These are phyloP conservation scores for Drosophila dives DNA, from an alignment of 2,888 invertebrate genomes.

Conservation along the genomic window DNA sequence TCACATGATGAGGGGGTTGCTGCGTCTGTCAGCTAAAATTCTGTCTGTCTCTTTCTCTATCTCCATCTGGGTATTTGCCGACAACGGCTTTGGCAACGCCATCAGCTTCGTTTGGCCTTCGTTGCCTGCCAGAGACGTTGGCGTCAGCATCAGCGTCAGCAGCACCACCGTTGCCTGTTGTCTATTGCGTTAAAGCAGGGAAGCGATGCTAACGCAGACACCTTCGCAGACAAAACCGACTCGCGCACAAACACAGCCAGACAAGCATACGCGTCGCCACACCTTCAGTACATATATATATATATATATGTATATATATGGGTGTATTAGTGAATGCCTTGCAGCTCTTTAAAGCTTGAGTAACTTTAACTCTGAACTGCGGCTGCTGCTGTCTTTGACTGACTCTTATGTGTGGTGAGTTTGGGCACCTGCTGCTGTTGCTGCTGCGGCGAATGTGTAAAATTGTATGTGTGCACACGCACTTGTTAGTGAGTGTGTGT, in stretches of 20 bases:
- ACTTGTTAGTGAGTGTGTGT: background rate
- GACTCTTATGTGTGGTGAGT: conserved; percentile 55
- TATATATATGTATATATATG: background rate
- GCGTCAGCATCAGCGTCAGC: conserved; percentile 20
- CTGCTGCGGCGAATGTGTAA: background rate
- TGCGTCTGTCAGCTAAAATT: background rate
- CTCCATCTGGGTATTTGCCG: conserved; percentile 34
- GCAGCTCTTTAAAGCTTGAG: conserved; percentile 50
- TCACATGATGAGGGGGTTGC: background rate
- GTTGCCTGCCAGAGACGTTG: conserved; percentile 6
- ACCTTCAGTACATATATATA: conserved; percentile 7
- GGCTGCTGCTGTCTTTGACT: background rate
- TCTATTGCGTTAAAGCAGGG: conserved; percentile 72
- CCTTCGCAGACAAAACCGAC: conserved; percentile 61
- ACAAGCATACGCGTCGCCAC: conserved; percentile 26
- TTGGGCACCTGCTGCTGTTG: conserved; percentile 56
- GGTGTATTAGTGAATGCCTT: conserved; percentile 17
- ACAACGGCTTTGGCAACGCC: conserved; percentile 30
- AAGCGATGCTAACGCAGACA: conserved; percentile 49
- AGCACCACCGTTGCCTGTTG: conserved; percentile 43
- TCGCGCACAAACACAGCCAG: conserved; percentile 13
- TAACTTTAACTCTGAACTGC: conserved; percentile 37
- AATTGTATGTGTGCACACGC: background rate
- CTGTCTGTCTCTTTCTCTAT: conserved; percentile 26
- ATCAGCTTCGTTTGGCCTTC: conserved; percentile 53